Percentiles rank a stretch among this genome's conserved stretches.
phyloP scores from a whole-genome alignment of 92 coral and sea anemone genomes.

The Pocillopora grandis region DNA sequence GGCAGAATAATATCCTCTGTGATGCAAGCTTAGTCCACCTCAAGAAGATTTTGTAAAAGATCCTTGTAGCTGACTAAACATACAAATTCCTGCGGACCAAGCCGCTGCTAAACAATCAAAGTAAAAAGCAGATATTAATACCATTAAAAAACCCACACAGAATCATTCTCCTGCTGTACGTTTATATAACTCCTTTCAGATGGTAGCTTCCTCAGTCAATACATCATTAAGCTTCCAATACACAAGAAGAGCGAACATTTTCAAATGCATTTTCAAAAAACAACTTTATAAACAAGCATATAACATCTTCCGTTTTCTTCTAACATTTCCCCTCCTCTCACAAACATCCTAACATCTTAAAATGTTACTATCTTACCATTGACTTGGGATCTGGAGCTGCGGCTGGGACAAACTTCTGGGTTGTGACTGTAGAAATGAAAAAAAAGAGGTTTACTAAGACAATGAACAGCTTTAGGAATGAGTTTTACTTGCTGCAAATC shows the following conservation, averaged over 20 bases:
- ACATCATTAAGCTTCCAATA: too few relatives aligned
- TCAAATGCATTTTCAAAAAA: too few relatives aligned
- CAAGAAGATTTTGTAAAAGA: slow-evolving; percentile 78
- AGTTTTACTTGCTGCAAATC: neutral
- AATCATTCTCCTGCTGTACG: too few relatives aligned
- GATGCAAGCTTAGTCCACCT: slow-evolving; percentile 39
- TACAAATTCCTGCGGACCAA: slow-evolving; percentile 84
- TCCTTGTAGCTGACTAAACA: slow-evolving; percentile 85
- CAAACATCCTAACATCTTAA: neutral
- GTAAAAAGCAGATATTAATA: neutral
- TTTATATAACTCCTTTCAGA: too few relatives aligned
- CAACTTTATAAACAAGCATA: too few relatives aligned
- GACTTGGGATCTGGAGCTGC: slow-evolving; percentile 90
- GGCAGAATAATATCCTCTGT: neutral
- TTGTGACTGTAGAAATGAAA: slow-evolving; percentile 59
- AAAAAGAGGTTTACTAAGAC: neutral
- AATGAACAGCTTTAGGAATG: neutral
- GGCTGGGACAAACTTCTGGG: slow-evolving; percentile 88
- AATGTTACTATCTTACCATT: slow-evolving; percentile 61
- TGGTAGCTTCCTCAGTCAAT: too few relatives aligned
- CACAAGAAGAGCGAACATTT: too few relatives aligned
- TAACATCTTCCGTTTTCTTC: too few relatives aligned
- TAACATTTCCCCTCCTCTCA: neutral
- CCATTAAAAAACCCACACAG: too few relatives aligned
- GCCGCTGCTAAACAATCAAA: slow-evolving; percentile 72